Percentiles rank a stretch among this genome's conserved stretches.
Conservation (phyloP, 1,140 invertebrate genomes). For the Orius laevigatus region DNA sequence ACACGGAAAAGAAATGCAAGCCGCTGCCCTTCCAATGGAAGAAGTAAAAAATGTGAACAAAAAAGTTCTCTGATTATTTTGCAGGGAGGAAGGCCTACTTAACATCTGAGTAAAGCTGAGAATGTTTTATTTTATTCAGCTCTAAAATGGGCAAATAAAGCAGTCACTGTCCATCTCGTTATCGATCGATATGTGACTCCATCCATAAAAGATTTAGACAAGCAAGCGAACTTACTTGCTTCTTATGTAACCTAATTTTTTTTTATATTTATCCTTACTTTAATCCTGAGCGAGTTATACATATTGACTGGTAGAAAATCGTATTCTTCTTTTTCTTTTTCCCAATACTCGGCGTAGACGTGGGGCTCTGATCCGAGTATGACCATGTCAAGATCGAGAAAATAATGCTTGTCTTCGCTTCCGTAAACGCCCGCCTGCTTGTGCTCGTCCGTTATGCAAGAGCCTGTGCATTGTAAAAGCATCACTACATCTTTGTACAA, state of each 20-base stretch:
- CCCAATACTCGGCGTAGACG: slow-evolving; percentile 34
- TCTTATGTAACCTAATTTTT: neutral
- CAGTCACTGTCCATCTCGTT: no score
- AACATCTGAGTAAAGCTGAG: no score
- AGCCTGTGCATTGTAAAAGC: slow-evolving; percentile 33
- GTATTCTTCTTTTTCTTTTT: slow-evolving; percentile 38
- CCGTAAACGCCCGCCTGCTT: slow-evolving; percentile 35
- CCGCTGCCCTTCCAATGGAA: no score
- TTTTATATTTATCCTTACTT: slow-evolving; percentile 26
- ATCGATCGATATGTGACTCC: no score
- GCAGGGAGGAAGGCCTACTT: no score
- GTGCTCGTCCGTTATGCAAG: slow-evolving; percentile 42
- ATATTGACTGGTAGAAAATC: slow-evolving; percentile 34
- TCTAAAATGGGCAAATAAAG: no score
- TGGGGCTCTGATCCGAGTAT: slow-evolving; percentile 32
- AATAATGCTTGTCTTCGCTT: slow-evolving; percentile 40
- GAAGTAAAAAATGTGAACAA: no score
- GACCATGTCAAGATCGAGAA: slow-evolving; percentile 43
- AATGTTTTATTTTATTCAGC: no score
- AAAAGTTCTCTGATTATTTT: no score
- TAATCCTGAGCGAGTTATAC: slow-evolving; percentile 37
- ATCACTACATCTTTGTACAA: slow-evolving; percentile 31
- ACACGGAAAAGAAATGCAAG: no score
- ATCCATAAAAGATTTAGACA: neutral
- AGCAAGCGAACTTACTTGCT: neutral